These are phyloP conservation scores for Fistularia commersonii DNA, from an alignment of 2,797 vertebrate genomes.

Conservation along the genomic window DNA sequence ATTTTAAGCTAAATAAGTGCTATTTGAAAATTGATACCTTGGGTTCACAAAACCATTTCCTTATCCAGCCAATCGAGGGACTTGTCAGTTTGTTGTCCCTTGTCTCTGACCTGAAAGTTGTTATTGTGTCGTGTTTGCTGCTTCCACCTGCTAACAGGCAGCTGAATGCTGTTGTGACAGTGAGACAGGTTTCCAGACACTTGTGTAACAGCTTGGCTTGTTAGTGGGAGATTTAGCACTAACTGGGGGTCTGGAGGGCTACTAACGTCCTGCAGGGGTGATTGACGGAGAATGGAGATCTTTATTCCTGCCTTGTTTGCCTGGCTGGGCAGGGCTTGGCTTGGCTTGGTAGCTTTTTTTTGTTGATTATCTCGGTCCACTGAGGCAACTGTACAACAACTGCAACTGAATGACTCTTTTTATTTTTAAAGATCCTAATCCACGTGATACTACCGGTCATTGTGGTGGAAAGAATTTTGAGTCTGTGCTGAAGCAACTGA, in stretches of 20 bases:
- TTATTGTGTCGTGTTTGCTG: constrained; percentile 25
- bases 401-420: neutral
- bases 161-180: constrained; percentile 52
- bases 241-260: constrained; percentile 42
- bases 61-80: constrained; percentile 3
- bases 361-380: constrained; percentile 9
- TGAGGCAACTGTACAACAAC: constrained; percentile 9
- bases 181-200: constrained; percentile 45
- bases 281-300: constrained; percentile 43
- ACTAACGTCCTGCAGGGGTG: constrained; percentile 53
- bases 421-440: constrained; percentile 3
- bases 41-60: neutral
- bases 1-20: no score
- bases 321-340: constrained; percentile 10
- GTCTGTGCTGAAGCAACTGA: no score
- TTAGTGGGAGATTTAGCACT: constrained; percentile 65
- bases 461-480: no score
- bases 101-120: constrained; percentile 18
- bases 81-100: constrained; percentile 7
- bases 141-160: constrained; percentile 48
- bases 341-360: constrained; percentile 15
- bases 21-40: constrained; percentile 1
- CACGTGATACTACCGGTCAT: neutral
- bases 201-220: constrained; percentile 51
- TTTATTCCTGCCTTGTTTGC: constrained; percentile 38